Evolutionary conservation across 2,888 invertebrate species (phyloP), one percentile per base, ranked within the genome.

Genomic region (Parnassius glacialis): DNA sequence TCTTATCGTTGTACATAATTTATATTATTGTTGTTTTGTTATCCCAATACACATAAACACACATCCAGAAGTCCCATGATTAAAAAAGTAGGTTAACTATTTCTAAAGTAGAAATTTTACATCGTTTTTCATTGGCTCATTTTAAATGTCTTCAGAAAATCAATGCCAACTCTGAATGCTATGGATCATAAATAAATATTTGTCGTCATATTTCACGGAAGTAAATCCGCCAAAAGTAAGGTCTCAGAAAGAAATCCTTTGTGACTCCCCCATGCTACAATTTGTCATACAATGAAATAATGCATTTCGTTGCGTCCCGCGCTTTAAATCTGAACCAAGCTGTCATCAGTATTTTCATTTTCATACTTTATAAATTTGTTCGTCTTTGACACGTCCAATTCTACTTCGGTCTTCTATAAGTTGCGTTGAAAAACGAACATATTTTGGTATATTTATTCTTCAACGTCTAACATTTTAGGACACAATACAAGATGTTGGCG

Each of bases 291-390:
- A 50, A 10, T 1, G 52, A 11, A 60, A 55, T 60, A 11, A 48
- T 12, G 34, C 34, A 34, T 34, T 34, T 5, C 34, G 34, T 34
- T 34, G 52, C 52, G 10, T 50, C 12, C 34, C 42, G 3, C 10
- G 25, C 52, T 52, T 47, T 61, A 44, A 45, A 44, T 12, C 56
- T 43, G 11, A n/a, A 52, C 9, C 13, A 10, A 9, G 52, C 50
- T 61, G 61, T 61, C 61, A 61, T 45, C 61, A 45, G 61, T 56
- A 56, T 41, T 61, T 61, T 51, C 50, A 56, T 47, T 34, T 34
- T 34, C 34, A 7, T 34, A 47, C 48, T 47, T 47, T 13, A n/a
- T 59, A 48, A 54, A 48, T 51, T 50, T 55, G 50, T 52, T 25
- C 44, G 45, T 56, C 45, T 51, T 45, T 52, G 51, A 61, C 45